phyloP scores from a whole-genome alignment of 2,888 invertebrate genomes.

The Octodonta nipae region DNA sequence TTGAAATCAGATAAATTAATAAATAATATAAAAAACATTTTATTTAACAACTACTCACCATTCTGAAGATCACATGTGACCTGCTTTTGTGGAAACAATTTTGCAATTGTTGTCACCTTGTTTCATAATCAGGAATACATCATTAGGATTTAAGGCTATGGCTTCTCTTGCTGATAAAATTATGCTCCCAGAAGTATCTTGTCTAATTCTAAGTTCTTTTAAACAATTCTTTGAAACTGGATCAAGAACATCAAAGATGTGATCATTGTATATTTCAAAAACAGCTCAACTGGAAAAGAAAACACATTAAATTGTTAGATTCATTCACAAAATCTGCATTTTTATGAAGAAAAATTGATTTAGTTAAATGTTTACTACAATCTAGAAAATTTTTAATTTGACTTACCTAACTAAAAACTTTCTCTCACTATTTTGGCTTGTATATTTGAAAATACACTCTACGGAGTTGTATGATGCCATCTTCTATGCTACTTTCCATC shows the following conservation, averaged over 20 bases:
- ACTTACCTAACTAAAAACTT: conserved; percentile 59
- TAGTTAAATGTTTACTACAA: no score
- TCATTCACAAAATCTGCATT: no score
- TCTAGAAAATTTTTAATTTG: no score
- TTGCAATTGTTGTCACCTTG: conserved; percentile 56
- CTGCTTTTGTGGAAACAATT: conserved; percentile 67
- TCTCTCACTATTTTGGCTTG: conserved; percentile 47
- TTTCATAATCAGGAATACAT: conserved; percentile 46
- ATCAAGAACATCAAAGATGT: conserved; percentile 60
- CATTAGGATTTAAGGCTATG: conserved; percentile 48
- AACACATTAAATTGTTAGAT: neutral
- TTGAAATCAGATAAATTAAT: no score
- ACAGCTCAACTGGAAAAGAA: conserved; percentile 56
- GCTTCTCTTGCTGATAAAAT: conserved; percentile 52
- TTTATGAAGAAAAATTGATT: no score
- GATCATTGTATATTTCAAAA: conserved; percentile 82
- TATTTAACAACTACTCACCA: conserved; percentile 52
- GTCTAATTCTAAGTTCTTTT: conserved; percentile 54
- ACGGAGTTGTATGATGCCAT: conserved; percentile 67
- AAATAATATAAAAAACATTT: no score
- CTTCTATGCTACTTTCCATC: conserved; percentile 54
- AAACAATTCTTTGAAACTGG: conserved; percentile 41
- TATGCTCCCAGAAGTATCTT: conserved; percentile 47
- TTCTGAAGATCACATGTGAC: conserved; percentile 78
- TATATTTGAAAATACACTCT: conserved; percentile 53